Evolutionary conservation across 2,797 vertebrate species (phyloP).

Genomic region (Cossypha dichroa): DNA sequence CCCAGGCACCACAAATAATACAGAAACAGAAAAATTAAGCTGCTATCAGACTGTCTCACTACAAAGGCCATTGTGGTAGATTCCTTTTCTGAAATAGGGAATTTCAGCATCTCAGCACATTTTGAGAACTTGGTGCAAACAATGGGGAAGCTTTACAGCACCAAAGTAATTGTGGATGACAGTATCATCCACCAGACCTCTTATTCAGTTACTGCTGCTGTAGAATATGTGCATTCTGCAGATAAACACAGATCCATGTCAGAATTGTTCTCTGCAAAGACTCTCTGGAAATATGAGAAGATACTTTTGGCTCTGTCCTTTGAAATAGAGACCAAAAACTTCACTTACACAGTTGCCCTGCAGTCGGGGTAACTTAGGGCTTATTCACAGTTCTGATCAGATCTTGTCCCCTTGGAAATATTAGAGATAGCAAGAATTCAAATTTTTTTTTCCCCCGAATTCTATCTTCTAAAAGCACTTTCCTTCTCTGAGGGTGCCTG

Average conservation of each 20-base stretch:
- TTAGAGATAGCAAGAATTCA: not conserved
- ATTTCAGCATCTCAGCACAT: not conserved
- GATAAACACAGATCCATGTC: not conserved
- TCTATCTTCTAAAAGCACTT: not conserved
- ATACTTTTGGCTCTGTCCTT: not conserved
- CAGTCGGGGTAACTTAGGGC: not conserved
- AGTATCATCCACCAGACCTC: not conserved
- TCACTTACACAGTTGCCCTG: not conserved
- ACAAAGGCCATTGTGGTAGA: not conserved
- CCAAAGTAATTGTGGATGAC: not conserved
- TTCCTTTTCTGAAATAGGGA: not conserved
- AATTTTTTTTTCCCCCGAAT: not conserved
- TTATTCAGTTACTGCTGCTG: not conserved
- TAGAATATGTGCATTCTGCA: not conserved
- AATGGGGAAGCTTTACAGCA: not conserved
- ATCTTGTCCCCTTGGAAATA: not conserved
- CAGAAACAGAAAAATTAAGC: not conserved
- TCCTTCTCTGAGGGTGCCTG: not conserved
- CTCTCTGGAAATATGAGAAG: not conserved
- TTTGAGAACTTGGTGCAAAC: not conserved
- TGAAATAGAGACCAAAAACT: not conserved
- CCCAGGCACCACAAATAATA: not conserved
- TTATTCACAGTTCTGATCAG: not conserved
- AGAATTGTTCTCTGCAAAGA: not conserved
- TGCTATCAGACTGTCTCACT: not conserved